Evolutionary conservation across 2,113 vertebrate species (phyloP).

Genomic region (Gambusia holbrooki): DNA sequence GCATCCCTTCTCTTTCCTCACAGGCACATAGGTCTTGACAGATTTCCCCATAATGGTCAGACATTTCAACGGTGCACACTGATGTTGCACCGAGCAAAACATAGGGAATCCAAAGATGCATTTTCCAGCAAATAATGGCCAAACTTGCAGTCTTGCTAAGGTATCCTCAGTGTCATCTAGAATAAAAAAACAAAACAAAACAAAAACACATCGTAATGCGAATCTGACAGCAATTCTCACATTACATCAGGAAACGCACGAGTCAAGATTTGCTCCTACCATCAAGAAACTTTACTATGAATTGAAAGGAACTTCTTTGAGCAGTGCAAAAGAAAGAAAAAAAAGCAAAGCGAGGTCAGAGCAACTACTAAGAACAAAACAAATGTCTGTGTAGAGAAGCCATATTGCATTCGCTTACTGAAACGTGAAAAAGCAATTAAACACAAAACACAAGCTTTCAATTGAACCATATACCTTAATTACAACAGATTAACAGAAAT

Average conservation of each 20-base stretch:
- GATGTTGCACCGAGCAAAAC: conserved; percentile 87
- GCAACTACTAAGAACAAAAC: conserved; percentile 38
- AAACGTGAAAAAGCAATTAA: conserved; percentile 25
- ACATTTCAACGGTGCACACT: conserved; percentile 87
- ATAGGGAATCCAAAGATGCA: conserved; percentile 93
- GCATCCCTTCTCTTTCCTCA: conserved; percentile 92
- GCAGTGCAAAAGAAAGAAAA: conserved; percentile 49
- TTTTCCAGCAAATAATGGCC: conserved; percentile 88
- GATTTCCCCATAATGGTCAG: conserved; percentile 91
- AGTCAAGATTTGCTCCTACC: conserved; percentile 57
- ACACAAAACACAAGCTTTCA: conserved; percentile 8
- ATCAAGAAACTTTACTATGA: conserved; percentile 63
- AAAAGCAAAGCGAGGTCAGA: conserved; percentile 62
- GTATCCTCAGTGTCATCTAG: conserved; percentile 79
- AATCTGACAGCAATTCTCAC: conserved; percentile 51
- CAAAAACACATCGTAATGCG: conserved; percentile 46
- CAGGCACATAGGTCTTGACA: conserved; percentile 94
- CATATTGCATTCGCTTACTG: conserved; percentile 22
- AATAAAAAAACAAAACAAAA: conserved; percentile 40
- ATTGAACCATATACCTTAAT: conserved; percentile 20
- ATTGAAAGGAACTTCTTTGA: conserved; percentile 60
- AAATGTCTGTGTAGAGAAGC: conserved; percentile 24
- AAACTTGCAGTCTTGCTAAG: conserved; percentile 87
- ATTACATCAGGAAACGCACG: conserved; percentile 36
- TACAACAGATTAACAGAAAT: conserved; percentile 12